Percentiles rank a stretch among this genome's conserved stretches.
Evolutionary conservation across 2,113 vertebrate species (phyloP).

Genomic region (Hyperoodon ampullatus): DNA sequence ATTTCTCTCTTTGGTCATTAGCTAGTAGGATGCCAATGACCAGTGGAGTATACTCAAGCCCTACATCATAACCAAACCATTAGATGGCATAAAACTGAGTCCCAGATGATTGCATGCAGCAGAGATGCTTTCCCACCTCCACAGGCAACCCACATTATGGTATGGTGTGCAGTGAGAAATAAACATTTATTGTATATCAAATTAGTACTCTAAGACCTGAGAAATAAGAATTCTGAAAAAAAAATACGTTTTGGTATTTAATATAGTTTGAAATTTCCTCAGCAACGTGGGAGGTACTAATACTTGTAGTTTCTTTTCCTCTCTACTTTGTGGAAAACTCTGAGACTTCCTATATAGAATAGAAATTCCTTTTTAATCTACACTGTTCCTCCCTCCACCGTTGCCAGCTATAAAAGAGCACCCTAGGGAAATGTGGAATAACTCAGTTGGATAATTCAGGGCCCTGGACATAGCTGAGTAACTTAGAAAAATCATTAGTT

Average conservation of each 20-base stretch:
- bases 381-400: neutral
- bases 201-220: neutral
- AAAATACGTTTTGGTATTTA: neutral
- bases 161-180: neutral
- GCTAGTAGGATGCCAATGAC: neutral
- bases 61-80: neutral
- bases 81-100: neutral
- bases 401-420: neutral
- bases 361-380: neutral
- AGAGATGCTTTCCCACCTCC: neutral
- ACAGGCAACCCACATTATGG: neutral
- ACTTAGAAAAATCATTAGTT: neutral
- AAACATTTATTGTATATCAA: neutral
- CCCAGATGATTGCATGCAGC: neutral
- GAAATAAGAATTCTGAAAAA: neutral
- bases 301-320: neutral
- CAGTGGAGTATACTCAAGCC: neutral
- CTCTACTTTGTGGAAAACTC: neutral
- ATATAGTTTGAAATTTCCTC: neutral
- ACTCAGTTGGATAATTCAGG: neutral
- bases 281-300: neutral
- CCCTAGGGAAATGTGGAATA: neutral
- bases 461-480: neutral
- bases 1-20: neutral
- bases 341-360: neutral